phyloP scores from a whole-genome alignment of 1,140 invertebrate species.

The Neodiprion lecontei region DNA sequence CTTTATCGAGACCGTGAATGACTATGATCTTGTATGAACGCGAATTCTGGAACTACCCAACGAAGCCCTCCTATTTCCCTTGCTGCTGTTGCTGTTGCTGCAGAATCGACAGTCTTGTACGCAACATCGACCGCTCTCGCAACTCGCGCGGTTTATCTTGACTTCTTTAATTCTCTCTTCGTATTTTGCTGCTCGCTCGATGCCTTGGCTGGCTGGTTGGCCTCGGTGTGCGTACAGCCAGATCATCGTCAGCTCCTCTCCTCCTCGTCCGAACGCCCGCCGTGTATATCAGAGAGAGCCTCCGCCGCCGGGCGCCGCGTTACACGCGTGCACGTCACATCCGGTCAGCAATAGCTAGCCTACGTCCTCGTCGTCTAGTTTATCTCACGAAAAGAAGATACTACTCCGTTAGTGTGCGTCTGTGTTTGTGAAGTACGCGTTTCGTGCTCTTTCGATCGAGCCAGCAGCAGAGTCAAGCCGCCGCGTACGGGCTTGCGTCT shows the following conservation, averaged over 20 bases:
- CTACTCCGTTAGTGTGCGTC: constrained; percentile 30
- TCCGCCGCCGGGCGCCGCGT: constrained; percentile 30
- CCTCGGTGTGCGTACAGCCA: constrained; percentile 27
- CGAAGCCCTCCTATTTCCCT: too few relatives aligned
- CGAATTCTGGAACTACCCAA: too few relatives aligned
- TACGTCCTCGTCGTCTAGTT: constrained; percentile 26
- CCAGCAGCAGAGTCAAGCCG: constrained; percentile 25
- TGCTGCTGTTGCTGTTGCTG: too few relatives aligned
- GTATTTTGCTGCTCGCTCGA: too few relatives aligned
- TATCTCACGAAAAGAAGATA: constrained; percentile 21
- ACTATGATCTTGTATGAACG: neutral
- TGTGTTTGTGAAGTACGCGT: constrained; percentile 30
- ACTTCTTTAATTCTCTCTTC: too few relatives aligned
- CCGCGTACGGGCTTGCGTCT: too few relatives aligned
- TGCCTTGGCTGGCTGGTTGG: too few relatives aligned
- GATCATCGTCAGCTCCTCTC: constrained; percentile 20
- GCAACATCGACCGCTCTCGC: too few relatives aligned
- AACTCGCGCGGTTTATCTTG: too few relatives aligned
- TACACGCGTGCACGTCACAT: constrained; percentile 45
- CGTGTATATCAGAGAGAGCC: constrained; percentile 37
- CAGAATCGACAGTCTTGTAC: too few relatives aligned
- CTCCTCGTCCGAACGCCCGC: neutral
- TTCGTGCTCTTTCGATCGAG: constrained; percentile 25
- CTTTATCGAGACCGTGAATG: neutral
- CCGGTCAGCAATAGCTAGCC: constrained; percentile 31